Evolutionary conservation across 2,797 vertebrate species (phyloP).

Genomic region (Liparis tanakae): DNA sequence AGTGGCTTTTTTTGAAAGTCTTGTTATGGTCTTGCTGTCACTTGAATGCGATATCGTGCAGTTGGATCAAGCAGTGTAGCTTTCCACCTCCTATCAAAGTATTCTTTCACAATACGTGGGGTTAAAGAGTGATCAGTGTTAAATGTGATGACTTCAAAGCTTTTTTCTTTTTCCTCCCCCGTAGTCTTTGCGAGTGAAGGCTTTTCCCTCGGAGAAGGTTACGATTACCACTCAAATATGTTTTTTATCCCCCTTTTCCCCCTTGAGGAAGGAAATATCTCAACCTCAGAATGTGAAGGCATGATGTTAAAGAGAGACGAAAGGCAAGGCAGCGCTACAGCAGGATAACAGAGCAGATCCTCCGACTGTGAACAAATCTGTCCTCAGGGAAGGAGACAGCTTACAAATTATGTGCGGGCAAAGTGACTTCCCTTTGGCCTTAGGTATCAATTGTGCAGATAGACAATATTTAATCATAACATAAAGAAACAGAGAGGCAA

Average conservation of each 20-base stretch:
- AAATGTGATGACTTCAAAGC: constrained; percentile 83
- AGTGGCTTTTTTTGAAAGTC: constrained; percentile 82
- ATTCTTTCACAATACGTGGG: constrained; percentile 82
- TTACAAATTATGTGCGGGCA: constrained; percentile 87
- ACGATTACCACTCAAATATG: constrained; percentile 79
- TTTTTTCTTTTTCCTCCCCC: constrained; percentile 23
- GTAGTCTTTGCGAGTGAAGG: constrained; percentile 69
- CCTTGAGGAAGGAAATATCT: constrained; percentile 80
- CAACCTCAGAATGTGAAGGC: constrained; percentile 77
- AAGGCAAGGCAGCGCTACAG: constrained; percentile 77
- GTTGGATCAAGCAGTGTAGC: constrained; percentile 79
- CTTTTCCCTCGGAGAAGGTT: constrained; percentile 79
- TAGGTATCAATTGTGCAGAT: constrained; percentile 86
- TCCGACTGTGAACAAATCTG: constrained; percentile 88
- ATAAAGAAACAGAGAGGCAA: constrained; percentile 78
- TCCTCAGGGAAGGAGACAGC: constrained; percentile 82
- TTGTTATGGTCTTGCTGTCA: constrained; percentile 82
- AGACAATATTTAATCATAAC: constrained; percentile 85
- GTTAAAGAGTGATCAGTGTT: constrained; percentile 85
- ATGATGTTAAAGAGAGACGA: constrained; percentile 82
- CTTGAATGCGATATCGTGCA: constrained; percentile 76
- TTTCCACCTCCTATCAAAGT: constrained; percentile 83
- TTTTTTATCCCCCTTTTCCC: constrained; percentile 68
- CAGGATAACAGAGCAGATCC: constrained; percentile 89
- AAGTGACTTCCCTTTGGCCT: constrained; percentile 86